A percentile compares a stretch with the other conserved stretches of the same genome.
These are phyloP conservation scores for Sebastes oblongus DNA, from an alignment of 2,797 vertebrate species.

Conservation along the genomic window DNA sequence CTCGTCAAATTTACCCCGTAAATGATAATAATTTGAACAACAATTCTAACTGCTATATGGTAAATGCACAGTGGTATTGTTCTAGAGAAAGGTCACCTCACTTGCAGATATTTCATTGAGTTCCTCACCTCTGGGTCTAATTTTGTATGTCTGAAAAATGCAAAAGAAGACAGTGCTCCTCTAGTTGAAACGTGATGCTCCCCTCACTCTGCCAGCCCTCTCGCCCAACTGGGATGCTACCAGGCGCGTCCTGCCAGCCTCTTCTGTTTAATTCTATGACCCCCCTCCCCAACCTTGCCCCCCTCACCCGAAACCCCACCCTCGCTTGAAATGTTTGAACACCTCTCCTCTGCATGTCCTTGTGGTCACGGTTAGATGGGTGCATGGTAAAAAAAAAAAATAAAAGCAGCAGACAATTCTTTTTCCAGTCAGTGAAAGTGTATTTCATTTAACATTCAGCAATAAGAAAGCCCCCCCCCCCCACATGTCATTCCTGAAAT, in stretches of 20 bases:
- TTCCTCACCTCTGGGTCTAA: constrained; percentile 71
- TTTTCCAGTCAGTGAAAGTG: constrained; percentile 90
- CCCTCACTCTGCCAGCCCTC: constrained; percentile 56
- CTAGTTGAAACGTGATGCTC: constrained; percentile 78
- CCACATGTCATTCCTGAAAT: constrained; percentile 87
- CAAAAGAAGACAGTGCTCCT: constrained; percentile 76
- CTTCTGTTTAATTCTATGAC: constrained; percentile 76
- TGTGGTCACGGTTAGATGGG: constrained; percentile 98
- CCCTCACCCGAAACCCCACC: constrained; percentile 63
- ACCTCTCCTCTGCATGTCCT: constrained; percentile 95
- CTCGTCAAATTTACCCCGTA: constrained; percentile 43
- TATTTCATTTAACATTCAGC: constrained; percentile 97
- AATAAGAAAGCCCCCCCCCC: constrained; percentile 85
- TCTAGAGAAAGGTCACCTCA: constrained; percentile 57
- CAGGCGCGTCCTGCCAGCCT: constrained; percentile 56
- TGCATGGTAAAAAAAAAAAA: constrained; percentile 89
- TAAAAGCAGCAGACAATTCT: constrained; percentile 92
- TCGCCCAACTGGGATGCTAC: constrained; percentile 49
- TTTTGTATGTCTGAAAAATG: constrained; percentile 77
- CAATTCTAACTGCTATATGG: constrained; percentile 59
- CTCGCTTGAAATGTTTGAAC: constrained; percentile 84
- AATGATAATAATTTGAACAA: constrained; percentile 43
- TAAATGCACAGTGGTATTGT: constrained; percentile 66
- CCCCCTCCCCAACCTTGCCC: constrained; percentile 63
- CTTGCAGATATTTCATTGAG: constrained; percentile 57